These are phyloP conservation scores for Metalampra italica DNA, from an alignment of 2,888 invertebrate species.

Conservation along the genomic window DNA sequence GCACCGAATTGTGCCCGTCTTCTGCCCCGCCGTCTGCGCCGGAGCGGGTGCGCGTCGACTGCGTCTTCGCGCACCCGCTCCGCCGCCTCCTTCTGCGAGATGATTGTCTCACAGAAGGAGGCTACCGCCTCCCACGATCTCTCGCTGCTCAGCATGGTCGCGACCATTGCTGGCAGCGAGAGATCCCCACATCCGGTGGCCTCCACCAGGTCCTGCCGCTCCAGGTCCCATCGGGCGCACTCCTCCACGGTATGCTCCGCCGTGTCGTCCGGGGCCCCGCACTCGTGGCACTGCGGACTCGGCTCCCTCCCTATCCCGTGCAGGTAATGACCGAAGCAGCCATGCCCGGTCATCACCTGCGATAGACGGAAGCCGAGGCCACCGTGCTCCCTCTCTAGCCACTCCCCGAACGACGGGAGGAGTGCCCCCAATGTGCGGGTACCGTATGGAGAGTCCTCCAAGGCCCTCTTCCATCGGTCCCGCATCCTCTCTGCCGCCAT, in stretches of 20 bases:
- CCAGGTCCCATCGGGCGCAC: not conserved
- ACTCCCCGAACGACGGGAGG: too few species aligned
- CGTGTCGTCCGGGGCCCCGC: conserved; percentile 1
- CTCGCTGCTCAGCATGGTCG: too few species aligned
- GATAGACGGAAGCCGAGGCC: not conserved
- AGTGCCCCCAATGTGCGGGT: not conserved
- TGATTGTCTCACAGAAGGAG: too few species aligned
- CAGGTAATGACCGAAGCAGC: not conserved
- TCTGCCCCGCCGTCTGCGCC: too few species aligned
- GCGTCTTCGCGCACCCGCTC: too few species aligned
- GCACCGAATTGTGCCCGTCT: too few species aligned
- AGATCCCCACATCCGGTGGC: not conserved
- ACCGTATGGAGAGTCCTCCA: not conserved
- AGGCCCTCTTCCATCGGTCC: not conserved
- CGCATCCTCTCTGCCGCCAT: conserved; percentile 1
- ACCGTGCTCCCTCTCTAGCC: not conserved
- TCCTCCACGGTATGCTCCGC: conserved; percentile 5
- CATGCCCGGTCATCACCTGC: too few species aligned
- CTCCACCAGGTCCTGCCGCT: not conserved
- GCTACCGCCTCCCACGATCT: too few species aligned
- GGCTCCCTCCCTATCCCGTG: conserved; percentile 1
- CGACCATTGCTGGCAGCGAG: too few species aligned
- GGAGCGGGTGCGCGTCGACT: too few species aligned
- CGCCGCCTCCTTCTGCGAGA: too few species aligned
- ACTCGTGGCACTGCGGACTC: conserved; percentile 1